These are phyloP conservation scores for Brotula barbata DNA, from an alignment of 2,797 vertebrate genomes.

Conservation along the genomic window DNA sequence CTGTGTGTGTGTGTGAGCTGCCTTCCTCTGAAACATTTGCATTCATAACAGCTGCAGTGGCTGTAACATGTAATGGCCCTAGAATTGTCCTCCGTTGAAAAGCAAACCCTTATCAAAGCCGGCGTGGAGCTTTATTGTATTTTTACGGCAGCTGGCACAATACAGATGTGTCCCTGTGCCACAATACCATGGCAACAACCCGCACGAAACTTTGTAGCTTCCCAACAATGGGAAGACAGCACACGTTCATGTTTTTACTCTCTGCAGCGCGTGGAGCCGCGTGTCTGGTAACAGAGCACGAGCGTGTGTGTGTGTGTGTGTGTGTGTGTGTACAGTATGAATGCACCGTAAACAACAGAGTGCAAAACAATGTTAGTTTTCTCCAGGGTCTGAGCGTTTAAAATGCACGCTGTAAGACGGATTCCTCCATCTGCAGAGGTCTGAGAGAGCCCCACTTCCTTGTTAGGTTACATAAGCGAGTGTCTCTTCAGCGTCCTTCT, in stretches of 20 bases:
- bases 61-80: too few relatives aligned
- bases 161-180: slow-evolving; percentile 16
- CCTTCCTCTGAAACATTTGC: too few relatives aligned
- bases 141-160: slow-evolving; percentile 13
- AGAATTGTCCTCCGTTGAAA: too few relatives aligned
- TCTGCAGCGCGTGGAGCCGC: slow-evolving; percentile 1
- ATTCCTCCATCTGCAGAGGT: slow-evolving; percentile 29
- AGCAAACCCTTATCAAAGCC: background rate
- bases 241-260: slow-evolving; percentile 26
- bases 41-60: too few relatives aligned
- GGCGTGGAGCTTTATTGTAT: slow-evolving; percentile 4
- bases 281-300: slow-evolving; percentile 37
- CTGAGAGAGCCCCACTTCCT: slow-evolving; percentile 20
- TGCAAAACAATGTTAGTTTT: slow-evolving; percentile 42
- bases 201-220: slow-evolving; percentile 3
- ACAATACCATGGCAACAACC: slow-evolving; percentile 51
- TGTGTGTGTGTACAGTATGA: too few relatives aligned
- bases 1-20: too few relatives aligned
- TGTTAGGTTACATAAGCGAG: slow-evolving; percentile 7
- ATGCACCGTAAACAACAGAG: too few relatives aligned
- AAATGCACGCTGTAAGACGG: slow-evolving; percentile 25
- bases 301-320: slow-evolving; percentile 10
- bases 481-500: slow-evolving; percentile 18
- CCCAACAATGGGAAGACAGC: slow-evolving; percentile 23
- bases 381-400: slow-evolving; percentile 13